Evolutionary conservation across 2,888 invertebrate species (phyloP), one percentile per base, ranked within the genome.

Genomic region (Protophormia terraenovae): DNA sequence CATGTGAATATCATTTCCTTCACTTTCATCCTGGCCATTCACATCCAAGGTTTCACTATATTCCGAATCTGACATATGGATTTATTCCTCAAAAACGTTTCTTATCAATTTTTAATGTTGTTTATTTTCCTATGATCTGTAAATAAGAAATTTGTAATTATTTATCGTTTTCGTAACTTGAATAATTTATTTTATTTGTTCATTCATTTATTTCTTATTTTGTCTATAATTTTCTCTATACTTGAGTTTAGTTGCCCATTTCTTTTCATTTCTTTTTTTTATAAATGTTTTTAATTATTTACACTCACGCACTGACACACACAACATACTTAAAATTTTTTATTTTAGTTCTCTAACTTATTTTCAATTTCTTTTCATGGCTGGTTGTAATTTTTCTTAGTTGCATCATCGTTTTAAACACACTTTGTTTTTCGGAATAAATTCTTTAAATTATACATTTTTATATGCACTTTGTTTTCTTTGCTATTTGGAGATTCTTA

Each of bases 41-140:
- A 78, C 82, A 78, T 79, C 78, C 79, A 83, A 79, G 73, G 69
- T 2, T 53, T 85, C 85, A 45, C 82, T 85, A 19, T 82, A 82
- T 71, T 85, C 85, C 27, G 85, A 82, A 50, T 85, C 85, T 41
- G 85, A 85, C 85, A 85, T 85, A 79, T 81, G 85, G 78, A 78
- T 47, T 35, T 72, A 45, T 53, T n/a, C 24, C 19, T 7, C 10
- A 45, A 45, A 6, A 45, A 3, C 12, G 6, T 22, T 50, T 19
- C 8, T 12, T n/a, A 1, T 41, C 12, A n/a, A 12, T n/a, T 41
- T 41, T 41, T 5, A 41, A 14, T 41, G 3, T 60, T 73, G 32
- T 10, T 10, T 16, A 24, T 45, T 24, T 45, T 10, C 16, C 50
- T 55, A 41, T 47, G 16, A 75, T 45, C 76, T 76, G 62, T 45